Evolutionary conservation across 1,140 invertebrate genomes (phyloP).

Genomic region (Paraescarpia echinospica): DNA sequence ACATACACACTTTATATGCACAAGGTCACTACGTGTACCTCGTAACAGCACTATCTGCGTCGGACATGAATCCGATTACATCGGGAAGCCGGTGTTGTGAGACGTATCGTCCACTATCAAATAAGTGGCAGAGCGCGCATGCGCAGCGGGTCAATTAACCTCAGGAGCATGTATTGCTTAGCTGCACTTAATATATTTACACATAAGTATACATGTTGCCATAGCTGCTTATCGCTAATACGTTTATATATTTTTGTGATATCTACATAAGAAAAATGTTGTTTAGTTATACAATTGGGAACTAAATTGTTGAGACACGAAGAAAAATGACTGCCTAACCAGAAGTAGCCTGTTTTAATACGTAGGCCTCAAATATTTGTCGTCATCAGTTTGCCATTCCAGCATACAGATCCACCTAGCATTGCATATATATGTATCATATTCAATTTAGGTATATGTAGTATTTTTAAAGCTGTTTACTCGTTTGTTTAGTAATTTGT

Average conservation of each 20-base stretch:
- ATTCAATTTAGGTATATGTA: no score
- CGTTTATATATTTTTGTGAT: background rate
- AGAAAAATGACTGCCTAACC: no score
- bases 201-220: background rate
- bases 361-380: background rate
- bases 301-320: background rate
- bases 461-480: no score
- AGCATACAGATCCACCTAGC: background rate
- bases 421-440: no score
- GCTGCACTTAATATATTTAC: background rate
- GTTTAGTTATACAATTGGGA: background rate
- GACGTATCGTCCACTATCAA: background rate
- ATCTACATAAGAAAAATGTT: background rate
- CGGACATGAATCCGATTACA: background rate
- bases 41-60: background rate
- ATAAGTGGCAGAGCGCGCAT: background rate
- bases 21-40: background rate
- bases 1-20: no score
- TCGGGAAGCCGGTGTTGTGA: background rate
- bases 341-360: background rate
- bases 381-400: background rate
- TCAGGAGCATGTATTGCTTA: background rate
- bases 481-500: no score
- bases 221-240: background rate
- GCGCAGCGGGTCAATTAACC: background rate